Evolutionary conservation across 2,113 vertebrate genomes (phyloP), one percentile per base, ranked within the genome.

Genomic region (Scytalopus superciliaris): DNA sequence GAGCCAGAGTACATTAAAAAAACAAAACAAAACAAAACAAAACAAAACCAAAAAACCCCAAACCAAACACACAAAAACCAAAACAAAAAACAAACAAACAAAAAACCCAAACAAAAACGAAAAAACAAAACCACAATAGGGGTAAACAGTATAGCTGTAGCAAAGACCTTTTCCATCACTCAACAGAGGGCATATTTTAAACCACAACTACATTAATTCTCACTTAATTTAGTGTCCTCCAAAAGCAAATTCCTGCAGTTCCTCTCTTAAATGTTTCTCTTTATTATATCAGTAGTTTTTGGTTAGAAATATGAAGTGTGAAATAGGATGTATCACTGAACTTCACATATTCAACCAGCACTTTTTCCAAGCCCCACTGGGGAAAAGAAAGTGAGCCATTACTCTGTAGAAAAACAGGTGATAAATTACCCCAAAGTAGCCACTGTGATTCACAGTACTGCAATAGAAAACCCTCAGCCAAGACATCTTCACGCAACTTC

Each of bases 381-480:
- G 50, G 33, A 35, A 40, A 44, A 73, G 28, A 53, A 59, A 77
- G 63, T 6, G 37, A 94, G n/a, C 17, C 50, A 39, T 79, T 94
- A 84, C 67, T 94, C 74, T 12, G 24, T 66, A 87, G 73, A 75
- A 89, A 93, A 91, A 82, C 16, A 93, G n/a, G 30, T 83, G 82
- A 92, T 91, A 86, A 95, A 95, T 84, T 67, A 91, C 47, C 31
- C 49, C 19, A 33, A 53, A 59, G 42, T 49, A 87, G 89, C 62
- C 27, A 2, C 66, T 6, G 4, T 67, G 64, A 39, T 90, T 83
- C 80, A 82, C 56, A 81, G 50, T 55, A 70, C 35, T 15, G 69
- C 19, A 91, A 72, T 3, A 50, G 56, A 64, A 93, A 82, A 95
- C 44, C 50, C 78, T 94, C 37, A 79, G 63, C 31, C 74, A 72